Evolutionary conservation across 2,888 invertebrate genomes (phyloP), one percentile per base, ranked within the genome.

Genomic region (Ceratothoa steindachneri): DNA sequence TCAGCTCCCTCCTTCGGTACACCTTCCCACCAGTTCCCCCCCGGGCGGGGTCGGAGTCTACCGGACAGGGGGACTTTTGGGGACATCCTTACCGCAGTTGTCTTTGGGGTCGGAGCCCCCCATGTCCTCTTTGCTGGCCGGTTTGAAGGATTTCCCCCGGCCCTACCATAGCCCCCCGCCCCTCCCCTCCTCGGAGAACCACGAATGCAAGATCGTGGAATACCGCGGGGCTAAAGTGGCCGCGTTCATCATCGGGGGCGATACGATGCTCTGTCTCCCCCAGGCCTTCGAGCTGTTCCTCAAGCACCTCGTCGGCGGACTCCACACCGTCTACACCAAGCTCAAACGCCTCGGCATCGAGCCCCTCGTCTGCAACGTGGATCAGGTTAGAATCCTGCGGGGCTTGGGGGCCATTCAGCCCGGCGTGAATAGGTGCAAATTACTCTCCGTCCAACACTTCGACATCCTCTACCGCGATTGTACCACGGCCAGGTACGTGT

Each of bases 251-350:
- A 97, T 99, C 82, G 92, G 93, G 85, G 94, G 93, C 74, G 93
- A 97, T 84, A 96, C 97, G 67, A 93, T 98, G 93, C 88, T 98
- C 81, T 98, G 98, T 85, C 87, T 98, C 85, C 98, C 98, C 75
- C 98, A 98, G 87, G 98, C 98, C 30, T 99, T 99, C 85, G 99
- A 99, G 86, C 89, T 99, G 73, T 99, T 99, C 86, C 89, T 99
- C 80, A 99, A 99, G 86, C 97, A 98, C 86, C 89, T 99, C 83
- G 99, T 99, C 81, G 98, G 99, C 81, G 99, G 99, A 71, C 88
- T 99, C 84, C 99, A 99, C 88, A 99, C 99, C 80, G 98, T 99
- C 84, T 99, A 99, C 86, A 99, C 99, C 71, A 99, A 99, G 87
- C 89, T 99, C 83, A 99, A 98, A 88, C 90, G 99, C 82, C 89